Percentiles rank a stretch among this genome's conserved stretches.
These are phyloP conservation scores for Clivina fossor DNA, from an alignment of 2,888 invertebrate genomes.

Conservation along the genomic window DNA sequence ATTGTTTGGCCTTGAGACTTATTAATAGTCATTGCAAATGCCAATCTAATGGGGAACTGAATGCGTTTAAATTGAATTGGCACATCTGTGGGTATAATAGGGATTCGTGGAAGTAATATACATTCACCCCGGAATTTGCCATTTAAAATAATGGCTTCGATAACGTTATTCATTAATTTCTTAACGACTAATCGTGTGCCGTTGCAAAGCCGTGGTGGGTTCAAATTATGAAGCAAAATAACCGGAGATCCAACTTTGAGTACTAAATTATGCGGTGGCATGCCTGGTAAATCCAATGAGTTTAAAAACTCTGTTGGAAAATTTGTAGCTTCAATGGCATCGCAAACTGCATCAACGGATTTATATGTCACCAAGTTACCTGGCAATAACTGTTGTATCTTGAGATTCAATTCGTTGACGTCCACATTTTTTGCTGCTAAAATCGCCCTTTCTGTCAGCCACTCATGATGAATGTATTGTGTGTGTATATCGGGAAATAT, in stretches of 20 bases:
- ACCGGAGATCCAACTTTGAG: conserved; percentile 42
- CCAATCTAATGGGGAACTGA: conserved; percentile 44
- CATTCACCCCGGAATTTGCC: conserved; percentile 40
- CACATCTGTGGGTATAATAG: conserved; percentile 44
- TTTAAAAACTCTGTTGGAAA: conserved; percentile 46
- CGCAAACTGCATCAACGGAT: conserved; percentile 43
- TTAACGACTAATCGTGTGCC: conserved; percentile 41
- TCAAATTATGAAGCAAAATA: conserved; percentile 42
- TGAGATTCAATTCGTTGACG: conserved; percentile 39
- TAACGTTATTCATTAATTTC: conserved; percentile 41
- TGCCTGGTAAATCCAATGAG: conserved; percentile 39
- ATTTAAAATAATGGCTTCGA: conserved; percentile 43
- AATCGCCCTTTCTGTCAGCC: conserved; percentile 45
- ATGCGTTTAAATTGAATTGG: conserved; percentile 42
- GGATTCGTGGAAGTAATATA: conserved; percentile 19
- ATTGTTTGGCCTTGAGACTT: conserved; percentile 49
- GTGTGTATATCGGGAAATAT: conserved; percentile 41
- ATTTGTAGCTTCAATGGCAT: conserved; percentile 44
- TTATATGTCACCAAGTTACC: conserved; percentile 43
- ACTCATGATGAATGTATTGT: conserved; percentile 43
- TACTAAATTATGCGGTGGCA: conserved; percentile 38
- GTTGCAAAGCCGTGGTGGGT: conserved; percentile 43
- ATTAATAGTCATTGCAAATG: conserved; percentile 47
- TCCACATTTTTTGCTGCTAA: conserved; percentile 41
- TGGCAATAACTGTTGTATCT: conserved; percentile 36